phyloP scores from a whole-genome alignment of 1,140 invertebrate genomes.

The Subanguina moxae region DNA sequence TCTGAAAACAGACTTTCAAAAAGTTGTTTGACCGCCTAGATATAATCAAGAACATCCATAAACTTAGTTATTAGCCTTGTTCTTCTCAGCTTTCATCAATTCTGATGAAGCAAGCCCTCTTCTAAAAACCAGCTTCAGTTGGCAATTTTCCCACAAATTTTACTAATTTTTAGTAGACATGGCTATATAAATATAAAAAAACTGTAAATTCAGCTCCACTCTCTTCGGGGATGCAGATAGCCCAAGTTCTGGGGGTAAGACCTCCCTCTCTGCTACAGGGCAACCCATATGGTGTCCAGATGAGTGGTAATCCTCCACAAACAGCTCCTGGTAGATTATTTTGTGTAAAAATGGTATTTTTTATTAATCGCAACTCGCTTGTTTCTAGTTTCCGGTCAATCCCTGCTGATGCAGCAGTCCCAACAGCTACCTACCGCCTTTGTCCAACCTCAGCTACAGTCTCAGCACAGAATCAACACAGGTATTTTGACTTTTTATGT shows the following conservation, averaged over 20 bases:
- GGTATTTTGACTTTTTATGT: not conserved
- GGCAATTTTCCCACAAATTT: not conserved
- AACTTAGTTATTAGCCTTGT: too few species aligned
- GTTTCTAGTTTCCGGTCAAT: not conserved
- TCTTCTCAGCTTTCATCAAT: too few species aligned
- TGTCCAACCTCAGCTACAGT: conserved; percentile 16
- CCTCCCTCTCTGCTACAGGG: not conserved
- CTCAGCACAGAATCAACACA: conserved; percentile 21
- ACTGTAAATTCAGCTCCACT: conserved; percentile 22
- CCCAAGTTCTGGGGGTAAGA: conserved; percentile 18
- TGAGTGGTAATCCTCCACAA: not conserved
- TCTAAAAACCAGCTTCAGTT: too few species aligned
- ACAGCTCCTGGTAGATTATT: not conserved
- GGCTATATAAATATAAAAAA: not conserved
- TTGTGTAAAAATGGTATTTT: too few species aligned
- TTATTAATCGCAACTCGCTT: too few species aligned
- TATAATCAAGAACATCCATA: too few species aligned
- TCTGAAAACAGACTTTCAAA: too few species aligned
- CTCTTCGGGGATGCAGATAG: conserved; percentile 20
- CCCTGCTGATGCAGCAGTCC: not conserved
- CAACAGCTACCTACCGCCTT: conserved; percentile 6
- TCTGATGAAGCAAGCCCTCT: too few species aligned
- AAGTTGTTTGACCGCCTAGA: too few species aligned
- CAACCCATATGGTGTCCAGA: conserved; percentile 15
- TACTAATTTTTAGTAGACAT: not conserved